Conservation (phyloP, 2,113 vertebrate genomes). For the Pachypanchax playfairii region DNA sequence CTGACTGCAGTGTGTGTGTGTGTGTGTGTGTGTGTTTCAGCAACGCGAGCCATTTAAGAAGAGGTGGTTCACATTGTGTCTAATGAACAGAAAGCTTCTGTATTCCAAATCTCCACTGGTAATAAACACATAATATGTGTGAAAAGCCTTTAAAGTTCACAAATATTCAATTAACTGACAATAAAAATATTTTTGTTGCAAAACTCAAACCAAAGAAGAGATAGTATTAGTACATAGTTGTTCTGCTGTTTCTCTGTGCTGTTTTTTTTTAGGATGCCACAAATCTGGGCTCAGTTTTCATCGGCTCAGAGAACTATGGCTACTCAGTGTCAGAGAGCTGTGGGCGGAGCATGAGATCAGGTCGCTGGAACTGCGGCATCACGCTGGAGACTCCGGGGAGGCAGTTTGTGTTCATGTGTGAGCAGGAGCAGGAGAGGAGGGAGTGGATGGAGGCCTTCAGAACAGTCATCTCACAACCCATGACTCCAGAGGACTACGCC, state of each 20-base stretch:
- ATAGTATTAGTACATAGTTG: background rate
- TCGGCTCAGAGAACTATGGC: constrained; percentile 82
- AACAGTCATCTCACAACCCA: constrained; percentile 81
- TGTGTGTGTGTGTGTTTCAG: constrained; percentile 63
- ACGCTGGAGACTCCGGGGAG: constrained; percentile 84
- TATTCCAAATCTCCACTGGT: constrained; percentile 95
- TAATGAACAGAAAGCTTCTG: constrained; percentile 85
- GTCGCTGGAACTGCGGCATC: constrained; percentile 84
- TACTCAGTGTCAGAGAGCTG: constrained; percentile 82
- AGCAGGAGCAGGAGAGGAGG: constrained; percentile 84
- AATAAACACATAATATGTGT: no score
- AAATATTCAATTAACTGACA: no score
- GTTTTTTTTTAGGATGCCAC: constrained; percentile 83
- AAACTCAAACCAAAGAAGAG: background rate
- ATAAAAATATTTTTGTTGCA: background rate
- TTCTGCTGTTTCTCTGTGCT: background rate
- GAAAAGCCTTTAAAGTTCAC: no score
- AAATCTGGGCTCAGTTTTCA: constrained; percentile 87
- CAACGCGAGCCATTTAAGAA: constrained; percentile 90
- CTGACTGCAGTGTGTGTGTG: background rate
- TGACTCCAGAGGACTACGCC: constrained; percentile 79
- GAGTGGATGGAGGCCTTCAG: constrained; percentile 89
- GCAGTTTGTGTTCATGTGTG: constrained; percentile 88
- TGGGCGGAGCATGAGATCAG: constrained; percentile 72
- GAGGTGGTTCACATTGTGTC: constrained; percentile 91